Percentiles rank a stretch among this genome's conserved stretches.
These are phyloP conservation scores for Tursiops truncatus DNA, from an alignment of 2,113 vertebrate species.

Conservation along the genomic window DNA sequence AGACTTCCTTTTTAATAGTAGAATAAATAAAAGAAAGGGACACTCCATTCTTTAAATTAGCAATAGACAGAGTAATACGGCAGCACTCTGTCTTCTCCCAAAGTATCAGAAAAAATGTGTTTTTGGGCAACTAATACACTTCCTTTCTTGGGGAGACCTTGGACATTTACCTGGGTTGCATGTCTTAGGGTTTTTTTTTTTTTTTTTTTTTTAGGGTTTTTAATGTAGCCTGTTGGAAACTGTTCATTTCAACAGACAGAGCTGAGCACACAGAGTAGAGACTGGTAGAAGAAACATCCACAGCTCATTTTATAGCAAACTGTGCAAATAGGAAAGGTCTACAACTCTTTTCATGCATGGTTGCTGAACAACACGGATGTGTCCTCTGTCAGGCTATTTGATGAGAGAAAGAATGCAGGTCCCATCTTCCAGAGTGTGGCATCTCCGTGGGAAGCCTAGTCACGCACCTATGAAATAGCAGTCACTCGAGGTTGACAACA, in stretches of 20 bases:
- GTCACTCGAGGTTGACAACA: neutral
- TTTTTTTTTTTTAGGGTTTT: neutral
- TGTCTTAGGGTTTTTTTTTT: neutral
- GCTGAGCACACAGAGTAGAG: rapidly evolving
- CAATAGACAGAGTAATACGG: neutral
- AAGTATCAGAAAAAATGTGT: neutral
- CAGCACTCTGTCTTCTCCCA: neutral
- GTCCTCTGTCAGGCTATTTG: neutral
- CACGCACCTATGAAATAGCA: too few species aligned
- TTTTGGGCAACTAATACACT: neutral
- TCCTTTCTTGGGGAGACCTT: neutral
- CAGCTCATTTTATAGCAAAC: neutral
- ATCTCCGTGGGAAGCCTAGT: neutral
- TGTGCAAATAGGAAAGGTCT: neutral
- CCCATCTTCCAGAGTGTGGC: neutral
- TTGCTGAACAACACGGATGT: neutral
- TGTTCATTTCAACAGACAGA: neutral
- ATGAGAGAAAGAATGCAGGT: neutral
- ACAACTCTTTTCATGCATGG: neutral
- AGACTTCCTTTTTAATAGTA: neutral
- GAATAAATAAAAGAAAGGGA: neutral
- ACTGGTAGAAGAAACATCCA: neutral
- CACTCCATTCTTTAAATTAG: neutral
- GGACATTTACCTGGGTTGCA: neutral
- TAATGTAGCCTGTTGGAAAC: neutral